Percentiles rank a stretch among this genome's conserved stretches.
phyloP scores from a whole-genome alignment of 2,113 vertebrate genomes.

The Saguinus imperator region DNA sequence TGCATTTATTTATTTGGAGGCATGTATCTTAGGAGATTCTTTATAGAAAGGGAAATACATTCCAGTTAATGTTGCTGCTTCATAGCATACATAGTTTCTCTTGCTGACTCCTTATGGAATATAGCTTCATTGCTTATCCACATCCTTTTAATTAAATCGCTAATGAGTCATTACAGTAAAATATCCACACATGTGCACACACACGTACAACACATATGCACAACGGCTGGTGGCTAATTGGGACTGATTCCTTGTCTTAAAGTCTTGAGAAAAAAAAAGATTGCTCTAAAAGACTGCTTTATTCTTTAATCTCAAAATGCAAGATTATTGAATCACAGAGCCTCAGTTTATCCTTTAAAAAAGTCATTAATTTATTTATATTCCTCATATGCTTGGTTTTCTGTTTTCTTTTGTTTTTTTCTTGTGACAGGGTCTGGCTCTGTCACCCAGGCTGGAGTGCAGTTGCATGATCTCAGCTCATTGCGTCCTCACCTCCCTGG shows the following conservation, averaged over 20 bases:
- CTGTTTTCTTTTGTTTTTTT: too few species aligned
- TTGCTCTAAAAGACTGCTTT: neutral
- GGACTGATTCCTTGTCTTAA: neutral
- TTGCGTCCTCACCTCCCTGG: too few species aligned
- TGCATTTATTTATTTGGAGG: neutral
- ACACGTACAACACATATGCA: neutral
- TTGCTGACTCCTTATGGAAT: neutral
- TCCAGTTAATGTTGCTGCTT: neutral
- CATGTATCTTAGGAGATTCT: neutral
- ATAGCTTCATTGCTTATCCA: neutral
- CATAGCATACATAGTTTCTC: neutral
- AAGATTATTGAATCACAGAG: neutral
- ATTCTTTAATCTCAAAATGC: neutral
- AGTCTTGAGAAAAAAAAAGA: neutral
- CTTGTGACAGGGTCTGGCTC: too few species aligned
- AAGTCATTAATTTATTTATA: neutral
- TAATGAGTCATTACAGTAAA: neutral
- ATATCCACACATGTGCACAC: neutral
- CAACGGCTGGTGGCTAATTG: neutral
- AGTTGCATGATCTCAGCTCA: too few species aligned
- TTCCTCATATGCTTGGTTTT: neutral
- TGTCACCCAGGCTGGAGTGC: too few species aligned
- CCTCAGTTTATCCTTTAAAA: neutral
- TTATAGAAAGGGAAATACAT: neutral
- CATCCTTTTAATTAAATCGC: neutral